Evolutionary conservation across 2,113 vertebrate species (phyloP), one percentile per base, ranked within the genome.

Genomic region (Ciconia stormi): DNA sequence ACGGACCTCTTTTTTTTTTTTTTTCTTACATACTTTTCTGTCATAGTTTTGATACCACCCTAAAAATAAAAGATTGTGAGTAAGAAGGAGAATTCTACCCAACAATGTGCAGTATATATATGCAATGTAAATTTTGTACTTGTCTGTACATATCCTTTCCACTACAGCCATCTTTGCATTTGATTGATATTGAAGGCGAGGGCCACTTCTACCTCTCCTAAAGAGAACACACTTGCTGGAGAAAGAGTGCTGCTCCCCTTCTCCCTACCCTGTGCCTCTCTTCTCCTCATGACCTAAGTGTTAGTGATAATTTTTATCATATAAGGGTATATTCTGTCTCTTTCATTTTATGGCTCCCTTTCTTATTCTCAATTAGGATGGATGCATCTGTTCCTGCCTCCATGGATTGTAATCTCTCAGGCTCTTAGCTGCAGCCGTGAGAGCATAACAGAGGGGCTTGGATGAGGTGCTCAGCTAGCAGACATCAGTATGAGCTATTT

Each of bases 181-280:
- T 81, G 87, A 34, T 13, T 0, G 0, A 6, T 91, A 22, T 32
- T 36, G 27, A 78, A 62, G 17, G 16, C 0, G 3, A 55, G 16
- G 30, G 7, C 16, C 26, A 23, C 30, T 78, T 62, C 23, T 17
- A 29, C 27, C 42, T 44, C 30, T 89, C 6, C 30, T 26, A 30
- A 84, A 63, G 47, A 53, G 32, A 82, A 8, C 1, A 30, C 25
- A 14, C 13, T 42, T 52, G 16, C 34, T 59, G 69, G 13, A 62
- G 19, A 72, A 34, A 46, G 27, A 46, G 6, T 23, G 16, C 44
- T 83, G 34, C n/a, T 14, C 6, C 34, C 2, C 0, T 61, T 84
- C 6, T 84, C 14, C 15, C 15, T 61, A 3, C 2, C n/a, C 9
- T 38, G 9, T n/a, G 38, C 12, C 13, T 71, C 29, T 72, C 36